Evolutionary conservation across 2,113 vertebrate genomes (phyloP).

Genomic region (Cyphomyrus discorhynchus): DNA sequence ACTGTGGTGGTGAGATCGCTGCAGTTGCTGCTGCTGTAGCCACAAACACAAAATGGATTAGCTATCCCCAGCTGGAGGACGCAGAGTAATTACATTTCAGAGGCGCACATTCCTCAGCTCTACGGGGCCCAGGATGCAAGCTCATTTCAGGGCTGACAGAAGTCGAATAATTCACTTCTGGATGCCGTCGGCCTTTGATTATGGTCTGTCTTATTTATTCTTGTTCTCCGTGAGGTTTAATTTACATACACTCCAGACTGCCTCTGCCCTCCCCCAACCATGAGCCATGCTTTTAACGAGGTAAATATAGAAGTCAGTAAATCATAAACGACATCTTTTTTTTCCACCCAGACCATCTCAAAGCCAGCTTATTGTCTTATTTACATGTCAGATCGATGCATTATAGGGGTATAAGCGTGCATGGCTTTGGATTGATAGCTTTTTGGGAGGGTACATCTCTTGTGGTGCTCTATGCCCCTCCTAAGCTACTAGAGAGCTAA

Average conservation of each 20-base stretch:
- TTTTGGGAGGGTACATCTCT: neutral
- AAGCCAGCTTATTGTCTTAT: neutral
- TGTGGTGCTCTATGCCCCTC: neutral
- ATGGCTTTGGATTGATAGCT: neutral
- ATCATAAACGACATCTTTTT: neutral
- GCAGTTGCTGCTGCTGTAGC: neutral
- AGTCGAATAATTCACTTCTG: conserved; percentile 17
- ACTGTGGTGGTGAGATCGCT: neutral
- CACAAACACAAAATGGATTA: neutral
- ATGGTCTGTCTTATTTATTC: neutral
- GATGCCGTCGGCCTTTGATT: conserved; percentile 8
- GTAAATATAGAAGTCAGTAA: neutral
- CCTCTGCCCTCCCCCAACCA: neutral
- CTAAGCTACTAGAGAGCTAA: neutral
- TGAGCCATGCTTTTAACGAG: neutral
- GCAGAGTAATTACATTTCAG: conserved; percentile 16
- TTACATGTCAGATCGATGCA: neutral
- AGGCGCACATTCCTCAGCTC: neutral
- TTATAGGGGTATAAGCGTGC: neutral
- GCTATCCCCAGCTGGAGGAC: conserved; percentile 6
- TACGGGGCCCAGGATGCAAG: neutral
- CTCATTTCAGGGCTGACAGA: conserved; percentile 17
- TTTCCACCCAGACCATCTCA: neutral
- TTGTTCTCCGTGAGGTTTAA: neutral
- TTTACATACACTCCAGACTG: neutral